Conservation (phyloP, 2,797 vertebrate genomes). For the Diglossa cyanea region DNA sequence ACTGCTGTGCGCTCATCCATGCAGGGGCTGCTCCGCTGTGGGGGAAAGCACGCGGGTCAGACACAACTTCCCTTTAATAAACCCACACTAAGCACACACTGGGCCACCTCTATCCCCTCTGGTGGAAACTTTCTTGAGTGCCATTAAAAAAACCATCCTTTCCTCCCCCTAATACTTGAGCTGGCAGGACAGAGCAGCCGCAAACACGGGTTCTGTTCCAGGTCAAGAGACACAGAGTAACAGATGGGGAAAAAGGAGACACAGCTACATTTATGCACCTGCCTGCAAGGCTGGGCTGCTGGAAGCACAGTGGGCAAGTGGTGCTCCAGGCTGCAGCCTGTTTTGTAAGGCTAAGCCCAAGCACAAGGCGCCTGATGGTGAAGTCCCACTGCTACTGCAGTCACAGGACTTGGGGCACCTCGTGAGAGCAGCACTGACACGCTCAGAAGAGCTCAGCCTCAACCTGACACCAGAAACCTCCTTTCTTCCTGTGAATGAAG, state of each 20-base stretch:
- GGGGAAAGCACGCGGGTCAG: background rate
- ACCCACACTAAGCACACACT: background rate
- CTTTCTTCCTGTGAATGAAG: fast-evolving
- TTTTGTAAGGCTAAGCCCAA: background rate
- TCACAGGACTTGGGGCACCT: background rate
- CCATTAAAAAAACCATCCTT: background rate
- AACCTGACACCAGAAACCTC: background rate
- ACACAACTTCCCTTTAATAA: background rate
- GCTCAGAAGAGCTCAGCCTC: fast-evolving
- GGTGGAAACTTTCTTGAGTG: background rate
- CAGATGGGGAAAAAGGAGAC: background rate
- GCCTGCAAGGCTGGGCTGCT: background rate
- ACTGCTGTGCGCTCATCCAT: background rate
- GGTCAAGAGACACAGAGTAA: background rate
- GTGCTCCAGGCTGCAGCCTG: background rate
- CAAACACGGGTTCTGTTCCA: fast-evolving
- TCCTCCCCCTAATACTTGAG: background rate
- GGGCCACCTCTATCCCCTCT: no score
- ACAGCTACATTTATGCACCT: background rate
- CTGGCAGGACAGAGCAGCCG: background rate
- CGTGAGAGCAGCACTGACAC: fast-evolving
- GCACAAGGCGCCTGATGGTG: background rate
- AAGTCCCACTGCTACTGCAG: background rate
- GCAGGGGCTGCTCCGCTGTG: fast-evolving
- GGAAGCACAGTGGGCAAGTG: background rate